Conservation (phyloP, 2,797 vertebrate species). For the Gephyroberyx darwinii region DNA sequence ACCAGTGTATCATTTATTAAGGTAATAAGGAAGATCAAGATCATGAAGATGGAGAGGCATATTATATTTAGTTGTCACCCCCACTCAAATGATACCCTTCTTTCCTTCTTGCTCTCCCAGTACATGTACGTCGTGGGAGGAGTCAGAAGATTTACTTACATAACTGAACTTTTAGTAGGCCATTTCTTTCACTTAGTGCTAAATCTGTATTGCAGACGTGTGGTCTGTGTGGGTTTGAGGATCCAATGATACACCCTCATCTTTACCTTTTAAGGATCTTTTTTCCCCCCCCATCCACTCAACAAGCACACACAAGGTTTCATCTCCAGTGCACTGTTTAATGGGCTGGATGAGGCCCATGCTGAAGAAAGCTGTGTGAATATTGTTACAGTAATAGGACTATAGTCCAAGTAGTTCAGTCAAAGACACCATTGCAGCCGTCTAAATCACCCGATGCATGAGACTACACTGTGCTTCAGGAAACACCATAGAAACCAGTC, state of each 20-base stretch:
- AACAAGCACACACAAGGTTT: background rate
- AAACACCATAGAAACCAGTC: background rate
- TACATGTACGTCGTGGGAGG: conserved; percentile 23
- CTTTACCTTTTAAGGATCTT: conserved; percentile 8
- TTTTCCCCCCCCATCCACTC: background rate
- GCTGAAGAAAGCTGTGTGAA: background rate
- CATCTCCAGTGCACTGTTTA: background rate
- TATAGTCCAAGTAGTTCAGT: background rate
- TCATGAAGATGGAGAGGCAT: no score
- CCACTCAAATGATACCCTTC: no score
- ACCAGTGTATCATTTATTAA: no score
- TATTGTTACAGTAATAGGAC: background rate
- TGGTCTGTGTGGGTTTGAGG: conserved; percentile 8
- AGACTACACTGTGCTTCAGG: background rate
- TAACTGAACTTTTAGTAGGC: conserved; percentile 30
- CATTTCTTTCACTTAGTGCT: conserved; percentile 1
- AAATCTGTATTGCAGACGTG: conserved; percentile 24
- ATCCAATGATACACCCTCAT: conserved; percentile 1
- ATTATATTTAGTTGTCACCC: no score
- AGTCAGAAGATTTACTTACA: conserved; percentile 32
- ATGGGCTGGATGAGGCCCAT: background rate
- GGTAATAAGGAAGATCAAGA: no score
- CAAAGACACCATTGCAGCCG: background rate
- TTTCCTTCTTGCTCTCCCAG: conserved; percentile 7
- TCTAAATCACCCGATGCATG: background rate